phyloP scores from a whole-genome alignment of 30 jellyfish, hydroid and myxozoan species.

The Nemopilema nomurai region DNA sequence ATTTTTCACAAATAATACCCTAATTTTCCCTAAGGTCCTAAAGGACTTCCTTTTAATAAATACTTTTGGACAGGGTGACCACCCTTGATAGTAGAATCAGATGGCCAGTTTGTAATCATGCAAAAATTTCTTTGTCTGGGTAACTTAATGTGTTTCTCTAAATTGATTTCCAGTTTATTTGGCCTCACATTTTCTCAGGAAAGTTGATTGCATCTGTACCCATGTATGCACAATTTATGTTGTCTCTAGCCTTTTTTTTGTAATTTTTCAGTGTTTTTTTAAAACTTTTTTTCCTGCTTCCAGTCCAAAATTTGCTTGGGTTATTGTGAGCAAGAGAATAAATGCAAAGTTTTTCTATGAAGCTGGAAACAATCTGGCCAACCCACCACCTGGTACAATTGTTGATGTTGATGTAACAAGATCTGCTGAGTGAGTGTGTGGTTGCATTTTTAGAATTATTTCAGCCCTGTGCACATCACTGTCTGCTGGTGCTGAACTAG shows the following conservation, averaged over 20 bases:
- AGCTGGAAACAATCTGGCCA: slow-evolving; percentile 61
- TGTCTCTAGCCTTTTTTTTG: too few species aligned
- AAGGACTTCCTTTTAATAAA: background rate
- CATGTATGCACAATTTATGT: too few species aligned
- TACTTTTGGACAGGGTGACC: background rate
- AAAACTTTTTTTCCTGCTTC: background rate
- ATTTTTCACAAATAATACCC: background rate
- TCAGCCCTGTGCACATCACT: too few species aligned
- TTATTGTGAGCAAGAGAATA: slow-evolving; percentile 93
- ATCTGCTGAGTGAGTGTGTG: slow-evolving; percentile 68
- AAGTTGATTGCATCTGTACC: too few species aligned
- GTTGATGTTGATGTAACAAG: slow-evolving; percentile 90
- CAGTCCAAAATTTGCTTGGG: slow-evolving; percentile 92
- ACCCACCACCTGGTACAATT: slow-evolving; percentile 98
- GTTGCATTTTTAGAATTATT: background rate
- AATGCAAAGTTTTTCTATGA: slow-evolving; percentile 76
- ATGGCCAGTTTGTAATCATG: background rate
- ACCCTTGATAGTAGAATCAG: background rate
- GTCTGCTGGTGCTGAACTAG: too few species aligned
- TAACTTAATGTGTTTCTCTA: too few species aligned
- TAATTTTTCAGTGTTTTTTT: too few species aligned
- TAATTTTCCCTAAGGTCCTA: background rate
- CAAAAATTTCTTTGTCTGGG: background rate
- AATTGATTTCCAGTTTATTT: too few species aligned
- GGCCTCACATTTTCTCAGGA: too few species aligned